Conservation (phyloP, 2,797 vertebrate genomes). For the Triplophysa yarkandensis region DNA sequence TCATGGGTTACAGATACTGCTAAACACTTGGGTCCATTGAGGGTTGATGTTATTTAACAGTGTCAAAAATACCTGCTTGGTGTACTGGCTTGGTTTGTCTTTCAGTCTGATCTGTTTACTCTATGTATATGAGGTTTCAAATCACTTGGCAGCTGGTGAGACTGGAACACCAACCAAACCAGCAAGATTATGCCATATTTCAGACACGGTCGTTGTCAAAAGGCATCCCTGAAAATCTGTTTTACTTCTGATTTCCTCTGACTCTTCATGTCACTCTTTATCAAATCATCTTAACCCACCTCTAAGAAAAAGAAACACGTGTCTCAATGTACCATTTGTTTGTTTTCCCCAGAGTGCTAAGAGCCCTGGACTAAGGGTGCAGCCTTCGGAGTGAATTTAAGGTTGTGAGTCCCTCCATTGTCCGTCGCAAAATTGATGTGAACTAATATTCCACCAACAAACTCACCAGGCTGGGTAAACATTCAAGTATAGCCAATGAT, state of each 20-base stretch:
- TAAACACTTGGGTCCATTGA: too few species aligned
- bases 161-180: neutral
- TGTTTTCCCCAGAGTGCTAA: conserved; percentile 99
- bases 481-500: conserved; percentile 88
- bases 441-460: conserved; percentile 84
- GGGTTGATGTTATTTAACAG: too few species aligned
- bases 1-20: too few species aligned
- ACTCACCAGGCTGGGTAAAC: conserved; percentile 91
- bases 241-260: conserved; percentile 50
- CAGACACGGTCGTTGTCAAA: conserved; percentile 15
- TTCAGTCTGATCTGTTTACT: neutral
- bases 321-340: conserved; percentile 98
- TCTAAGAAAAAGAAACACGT: conserved; percentile 76
- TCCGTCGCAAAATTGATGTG: conserved; percentile 84
- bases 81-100: too few species aligned
- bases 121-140: neutral
- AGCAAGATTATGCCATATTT: neutral
- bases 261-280: conserved; percentile 43
- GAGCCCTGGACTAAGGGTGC: conserved; percentile 98
- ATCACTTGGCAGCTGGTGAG: neutral
- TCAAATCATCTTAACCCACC: conserved; percentile 72
- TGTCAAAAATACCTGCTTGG: too few species aligned
- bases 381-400: conserved; percentile 99
- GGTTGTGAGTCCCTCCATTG: conserved; percentile 96
- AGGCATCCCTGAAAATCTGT: conserved; percentile 73